These are phyloP conservation scores for Psilopsiagon aymara DNA, from an alignment of 2,113 vertebrate species.

Conservation along the genomic window DNA sequence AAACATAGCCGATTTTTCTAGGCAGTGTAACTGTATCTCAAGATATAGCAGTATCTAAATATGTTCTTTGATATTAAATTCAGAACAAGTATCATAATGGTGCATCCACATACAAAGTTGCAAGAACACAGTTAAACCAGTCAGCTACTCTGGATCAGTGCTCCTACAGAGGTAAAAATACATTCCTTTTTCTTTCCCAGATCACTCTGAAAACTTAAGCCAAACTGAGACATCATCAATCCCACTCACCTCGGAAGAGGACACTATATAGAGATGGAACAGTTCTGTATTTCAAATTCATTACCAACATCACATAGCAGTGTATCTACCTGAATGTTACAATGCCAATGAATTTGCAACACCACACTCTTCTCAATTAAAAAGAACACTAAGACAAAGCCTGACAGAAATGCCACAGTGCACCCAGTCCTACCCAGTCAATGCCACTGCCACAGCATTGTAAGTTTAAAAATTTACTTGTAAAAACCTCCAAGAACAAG, in stretches of 20 bases:
- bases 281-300: background rate
- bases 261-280: background rate
- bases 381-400: background rate
- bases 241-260: background rate
- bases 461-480: background rate
- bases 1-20: background rate
- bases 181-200: background rate
- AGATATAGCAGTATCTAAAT: background rate
- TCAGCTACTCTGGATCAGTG: background rate
- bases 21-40: background rate
- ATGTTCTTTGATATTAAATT: background rate
- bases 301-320: background rate
- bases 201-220: background rate
- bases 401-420: background rate
- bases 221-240: background rate
- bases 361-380: background rate
- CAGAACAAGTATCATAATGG: background rate
- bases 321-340: background rate
- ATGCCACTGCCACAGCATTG: background rate
- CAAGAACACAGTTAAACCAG: background rate
- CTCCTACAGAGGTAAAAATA: background rate
- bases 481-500: background rate
- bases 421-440: background rate
- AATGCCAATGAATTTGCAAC: background rate
- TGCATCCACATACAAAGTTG: accelerated